phyloP scores from a whole-genome alignment of 2,888 invertebrate genomes.

The Acutogordius australiensis region DNA sequence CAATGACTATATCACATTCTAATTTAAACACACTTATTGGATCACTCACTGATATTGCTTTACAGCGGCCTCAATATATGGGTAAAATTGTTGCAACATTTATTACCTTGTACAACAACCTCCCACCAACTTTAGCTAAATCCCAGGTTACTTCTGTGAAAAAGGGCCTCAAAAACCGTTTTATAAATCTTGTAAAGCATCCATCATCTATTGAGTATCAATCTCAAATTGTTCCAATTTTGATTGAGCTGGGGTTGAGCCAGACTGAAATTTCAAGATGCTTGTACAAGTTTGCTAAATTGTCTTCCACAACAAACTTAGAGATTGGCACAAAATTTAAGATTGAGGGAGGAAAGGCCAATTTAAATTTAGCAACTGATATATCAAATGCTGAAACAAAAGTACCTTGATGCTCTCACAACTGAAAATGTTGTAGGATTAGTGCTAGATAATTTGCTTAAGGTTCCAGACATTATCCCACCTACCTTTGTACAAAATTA shows the following conservation, averaged over 20 bases:
- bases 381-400: background rate
- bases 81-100: constrained; percentile 41
- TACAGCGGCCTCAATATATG: constrained; percentile 59
- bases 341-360: too few species aligned
- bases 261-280: constrained; percentile 32
- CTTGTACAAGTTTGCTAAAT: background rate
- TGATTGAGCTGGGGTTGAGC: constrained; percentile 58
- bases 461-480: background rate
- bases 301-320: too few species aligned
- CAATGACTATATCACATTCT: constrained; percentile 18
- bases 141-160: constrained; percentile 66
- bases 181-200: constrained; percentile 47
- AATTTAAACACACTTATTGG: constrained; percentile 88
- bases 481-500: background rate
- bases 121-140: constrained; percentile 32
- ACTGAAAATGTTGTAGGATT: too few species aligned
- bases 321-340: too few species aligned
- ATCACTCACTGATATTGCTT: constrained; percentile 55
- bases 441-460: too few species aligned
- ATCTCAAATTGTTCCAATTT: constrained; percentile 44
- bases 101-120: constrained; percentile 37
- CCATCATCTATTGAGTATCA: constrained; percentile 49
- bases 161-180: constrained; percentile 49
- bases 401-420: too few species aligned
- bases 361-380: too few species aligned